Evolutionary conservation across 2,113 vertebrate species (phyloP).

Genomic region (Apodemus sylvaticus): DNA sequence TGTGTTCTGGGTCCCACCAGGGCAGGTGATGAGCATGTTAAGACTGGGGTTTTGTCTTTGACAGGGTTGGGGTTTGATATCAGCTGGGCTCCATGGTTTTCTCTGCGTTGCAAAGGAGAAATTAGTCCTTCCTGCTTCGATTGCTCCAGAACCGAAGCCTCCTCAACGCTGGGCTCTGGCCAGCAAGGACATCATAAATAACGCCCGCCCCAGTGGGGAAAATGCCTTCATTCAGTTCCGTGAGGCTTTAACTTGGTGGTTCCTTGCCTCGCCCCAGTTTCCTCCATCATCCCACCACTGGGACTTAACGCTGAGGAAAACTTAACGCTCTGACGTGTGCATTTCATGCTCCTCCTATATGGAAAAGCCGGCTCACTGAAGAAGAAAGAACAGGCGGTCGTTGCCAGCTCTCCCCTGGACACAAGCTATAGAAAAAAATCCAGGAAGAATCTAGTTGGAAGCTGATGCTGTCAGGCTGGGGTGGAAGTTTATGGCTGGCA

Average conservation of each 20-base stretch:
- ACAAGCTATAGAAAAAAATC: conserved; percentile 44
- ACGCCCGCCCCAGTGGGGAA: conserved; percentile 62
- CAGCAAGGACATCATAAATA: conserved; percentile 66
- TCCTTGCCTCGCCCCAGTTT: conserved; percentile 73
- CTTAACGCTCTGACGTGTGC: conserved; percentile 58
- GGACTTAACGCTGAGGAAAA: conserved; percentile 69
- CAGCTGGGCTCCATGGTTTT: conserved; percentile 13
- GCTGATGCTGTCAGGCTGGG: conserved; percentile 48
- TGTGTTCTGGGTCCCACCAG: neutral
- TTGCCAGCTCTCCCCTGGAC: conserved; percentile 67
- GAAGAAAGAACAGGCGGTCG: neutral
- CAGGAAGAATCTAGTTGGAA: conserved; percentile 51
- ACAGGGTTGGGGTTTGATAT: neutral
- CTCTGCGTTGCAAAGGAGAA: conserved; percentile 22
- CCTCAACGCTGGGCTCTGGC: conserved; percentile 18
- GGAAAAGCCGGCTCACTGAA: conserved; percentile 72
- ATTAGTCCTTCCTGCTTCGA: conserved; percentile 46
- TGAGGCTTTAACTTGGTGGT: conserved; percentile 70
- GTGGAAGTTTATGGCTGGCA: neutral
- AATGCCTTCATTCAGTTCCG: conserved; percentile 61
- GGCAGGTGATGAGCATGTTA: neutral
- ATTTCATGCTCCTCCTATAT: conserved; percentile 68
- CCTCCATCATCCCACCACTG: conserved; percentile 57
- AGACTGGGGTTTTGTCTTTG: neutral
- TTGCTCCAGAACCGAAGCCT: conserved; percentile 52